phyloP scores from a whole-genome alignment of 1,140 invertebrate species.

The Calliopsis andreniformis region DNA sequence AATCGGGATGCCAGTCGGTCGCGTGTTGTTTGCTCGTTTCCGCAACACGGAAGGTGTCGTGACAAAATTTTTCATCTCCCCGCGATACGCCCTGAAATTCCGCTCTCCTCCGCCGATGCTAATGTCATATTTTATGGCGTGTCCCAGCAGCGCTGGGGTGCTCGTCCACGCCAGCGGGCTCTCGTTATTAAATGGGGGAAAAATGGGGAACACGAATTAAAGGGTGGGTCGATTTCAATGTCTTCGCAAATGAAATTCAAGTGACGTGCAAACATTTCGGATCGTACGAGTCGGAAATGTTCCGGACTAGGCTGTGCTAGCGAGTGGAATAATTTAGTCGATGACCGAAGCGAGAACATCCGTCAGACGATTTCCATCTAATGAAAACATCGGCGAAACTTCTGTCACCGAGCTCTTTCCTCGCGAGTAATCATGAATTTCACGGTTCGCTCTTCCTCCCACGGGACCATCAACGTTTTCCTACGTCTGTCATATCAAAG shows the following conservation, averaged over 20 bases:
- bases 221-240: neutral
- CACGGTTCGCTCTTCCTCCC: neutral
- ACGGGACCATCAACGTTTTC: too few relatives aligned
- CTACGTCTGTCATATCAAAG: too few relatives aligned
- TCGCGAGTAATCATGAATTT: neutral
- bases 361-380: neutral
- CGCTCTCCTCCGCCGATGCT: neutral
- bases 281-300: neutral
- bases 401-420: neutral
- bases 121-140: slow-evolving; percentile 20
- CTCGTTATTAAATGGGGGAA: slow-evolving; percentile 20
- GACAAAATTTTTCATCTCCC: slow-evolving; percentile 12
- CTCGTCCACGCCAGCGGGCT: neutral
- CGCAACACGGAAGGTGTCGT: neutral
- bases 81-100: neutral
- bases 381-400: neutral
- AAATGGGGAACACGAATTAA: neutral
- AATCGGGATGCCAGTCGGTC: neutral
- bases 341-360: neutral
- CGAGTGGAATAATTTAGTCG: slow-evolving; percentile 14
- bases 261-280: slow-evolving; percentile 23
- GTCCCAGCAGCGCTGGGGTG: neutral
- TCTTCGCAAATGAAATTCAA: slow-evolving; percentile 26
- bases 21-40: neutral
- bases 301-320: neutral